phyloP scores from a whole-genome alignment of 2,888 invertebrate genomes.

The Acanthosepion esculentum region DNA sequence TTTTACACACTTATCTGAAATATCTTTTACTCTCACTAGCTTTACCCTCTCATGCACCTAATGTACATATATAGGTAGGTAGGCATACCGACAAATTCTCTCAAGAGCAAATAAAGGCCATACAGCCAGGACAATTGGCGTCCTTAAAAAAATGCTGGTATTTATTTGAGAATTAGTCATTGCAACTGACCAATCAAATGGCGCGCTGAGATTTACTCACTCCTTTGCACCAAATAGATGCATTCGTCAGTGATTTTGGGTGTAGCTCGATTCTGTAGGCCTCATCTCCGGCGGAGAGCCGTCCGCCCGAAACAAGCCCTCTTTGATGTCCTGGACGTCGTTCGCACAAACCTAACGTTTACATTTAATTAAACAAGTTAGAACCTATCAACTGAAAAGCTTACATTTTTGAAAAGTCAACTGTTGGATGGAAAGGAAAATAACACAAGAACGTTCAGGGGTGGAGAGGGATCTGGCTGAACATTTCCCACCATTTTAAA shows the following conservation, averaged over 20 bases:
- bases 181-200: neutral
- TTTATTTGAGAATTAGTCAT: neutral
- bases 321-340: neutral
- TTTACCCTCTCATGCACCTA: too few relatives aligned
- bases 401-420: slow-evolving; percentile 4
- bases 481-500: neutral
- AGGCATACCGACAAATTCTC: neutral
- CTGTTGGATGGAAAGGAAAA: neutral
- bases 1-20: too few relatives aligned
- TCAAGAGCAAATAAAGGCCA: neutral
- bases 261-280: neutral
- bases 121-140: neutral
- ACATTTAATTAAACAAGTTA: neutral
- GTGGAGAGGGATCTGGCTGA: neutral
- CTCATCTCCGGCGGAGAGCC: neutral
- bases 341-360: neutral
- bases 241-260: neutral
- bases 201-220: neutral
- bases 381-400: neutral
- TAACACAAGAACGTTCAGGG: neutral
- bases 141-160: neutral
- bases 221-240: neutral
- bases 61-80: neutral
- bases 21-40: neutral
- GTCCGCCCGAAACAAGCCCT: neutral